Evolutionary conservation across 2,113 vertebrate genomes (phyloP).

Genomic region (Tupaia chinensis): DNA sequence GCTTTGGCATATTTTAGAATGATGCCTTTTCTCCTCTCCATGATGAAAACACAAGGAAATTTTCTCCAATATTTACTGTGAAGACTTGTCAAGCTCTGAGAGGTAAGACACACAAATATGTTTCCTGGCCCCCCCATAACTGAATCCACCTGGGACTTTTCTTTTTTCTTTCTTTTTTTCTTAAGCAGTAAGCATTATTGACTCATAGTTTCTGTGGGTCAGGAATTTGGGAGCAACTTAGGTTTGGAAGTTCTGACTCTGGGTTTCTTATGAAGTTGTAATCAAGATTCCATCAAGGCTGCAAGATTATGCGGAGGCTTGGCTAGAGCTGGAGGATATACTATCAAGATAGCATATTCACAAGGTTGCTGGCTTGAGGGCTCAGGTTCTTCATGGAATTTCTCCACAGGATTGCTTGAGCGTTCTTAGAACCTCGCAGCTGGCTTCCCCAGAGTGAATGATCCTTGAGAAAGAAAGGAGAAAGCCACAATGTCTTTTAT

Average conservation of each 20-base stretch:
- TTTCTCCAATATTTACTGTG: not conserved
- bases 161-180: too few species aligned
- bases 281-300: too few species aligned
- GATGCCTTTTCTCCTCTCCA: not conserved
- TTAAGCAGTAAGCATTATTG: too few species aligned
- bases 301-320: too few species aligned
- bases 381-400: too few species aligned
- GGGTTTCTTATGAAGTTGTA: not conserved
- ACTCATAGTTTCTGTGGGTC: too few species aligned
- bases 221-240: too few species aligned
- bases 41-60: not conserved
- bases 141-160: not conserved
- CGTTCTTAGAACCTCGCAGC: too few species aligned
- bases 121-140: not conserved
- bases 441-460: not conserved
- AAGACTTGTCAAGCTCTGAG: not conserved
- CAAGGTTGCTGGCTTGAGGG: not conserved
- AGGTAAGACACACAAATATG: not conserved
- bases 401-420: too few species aligned
- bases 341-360: too few species aligned
- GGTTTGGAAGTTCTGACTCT: not conserved
- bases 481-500: not conserved
- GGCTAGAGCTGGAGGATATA: too few species aligned
- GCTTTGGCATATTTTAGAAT: not conserved
- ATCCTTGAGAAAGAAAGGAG: not conserved